Percentiles rank a stretch among this genome's conserved stretches.
phyloP scores from a whole-genome alignment of 2,888 invertebrate genomes.

The Leptinotarsa rubiginosa region DNA sequence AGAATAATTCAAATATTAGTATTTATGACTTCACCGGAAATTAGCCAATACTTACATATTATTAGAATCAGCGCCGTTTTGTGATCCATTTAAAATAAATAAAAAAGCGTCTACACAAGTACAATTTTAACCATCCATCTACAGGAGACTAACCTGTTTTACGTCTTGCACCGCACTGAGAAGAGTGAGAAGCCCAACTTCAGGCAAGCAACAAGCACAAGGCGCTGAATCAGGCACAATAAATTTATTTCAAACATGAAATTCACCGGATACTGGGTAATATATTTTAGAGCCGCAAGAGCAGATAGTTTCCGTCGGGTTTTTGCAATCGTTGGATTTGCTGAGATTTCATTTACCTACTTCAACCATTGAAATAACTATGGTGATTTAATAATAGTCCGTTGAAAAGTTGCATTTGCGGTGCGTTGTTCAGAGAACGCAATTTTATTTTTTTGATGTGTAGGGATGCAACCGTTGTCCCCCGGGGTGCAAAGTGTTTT shows the following conservation, averaged over 20 bases:
- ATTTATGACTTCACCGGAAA: not conserved
- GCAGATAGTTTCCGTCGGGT: not conserved
- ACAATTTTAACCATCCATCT: not conserved
- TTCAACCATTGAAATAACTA: not conserved
- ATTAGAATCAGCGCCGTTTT: not conserved
- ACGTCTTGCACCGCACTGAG: not conserved
- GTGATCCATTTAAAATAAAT: not conserved
- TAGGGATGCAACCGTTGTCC: too few relatives aligned
- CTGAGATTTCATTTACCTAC: not conserved
- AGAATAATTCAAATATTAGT: not conserved
- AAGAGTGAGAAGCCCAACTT: not conserved
- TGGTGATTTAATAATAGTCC: too few relatives aligned
- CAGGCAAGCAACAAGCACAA: constrained; percentile 9
- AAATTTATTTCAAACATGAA: constrained; percentile 20
- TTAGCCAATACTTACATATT: constrained; percentile 9
- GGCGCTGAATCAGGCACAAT: constrained; percentile 25
- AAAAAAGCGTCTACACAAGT: not conserved
- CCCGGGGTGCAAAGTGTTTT: too few relatives aligned
- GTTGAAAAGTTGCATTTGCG: too few relatives aligned
- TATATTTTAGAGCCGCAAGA: constrained; percentile 9
- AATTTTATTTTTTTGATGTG: too few relatives aligned
- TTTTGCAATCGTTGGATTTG: not conserved
- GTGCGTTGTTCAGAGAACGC: too few relatives aligned
- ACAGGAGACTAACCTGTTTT: constrained; percentile 2
- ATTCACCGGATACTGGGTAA: constrained; percentile 25